Conservation (phyloP, 1,140 invertebrate species). For the Hyphantria cunea region DNA sequence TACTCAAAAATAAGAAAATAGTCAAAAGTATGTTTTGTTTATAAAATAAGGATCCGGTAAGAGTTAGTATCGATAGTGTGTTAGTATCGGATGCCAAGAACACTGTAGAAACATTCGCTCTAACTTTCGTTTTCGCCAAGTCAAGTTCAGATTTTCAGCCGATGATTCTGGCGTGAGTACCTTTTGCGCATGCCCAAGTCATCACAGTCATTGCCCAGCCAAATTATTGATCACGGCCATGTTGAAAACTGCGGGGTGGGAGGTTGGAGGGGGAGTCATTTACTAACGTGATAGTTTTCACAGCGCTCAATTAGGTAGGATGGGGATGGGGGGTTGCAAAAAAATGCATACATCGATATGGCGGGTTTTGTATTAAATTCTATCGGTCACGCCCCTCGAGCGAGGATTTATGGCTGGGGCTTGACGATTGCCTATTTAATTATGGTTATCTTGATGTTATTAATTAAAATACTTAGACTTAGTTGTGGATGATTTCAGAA, state of each 20-base stretch:
- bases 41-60: constrained; percentile 13
- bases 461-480: constrained; percentile 37
- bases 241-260: constrained; percentile 70
- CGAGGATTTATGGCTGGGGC: constrained; percentile 60
- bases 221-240: constrained; percentile 80
- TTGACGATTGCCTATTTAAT: constrained; percentile 59
- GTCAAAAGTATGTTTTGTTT: constrained; percentile 8
- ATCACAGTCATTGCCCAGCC: constrained; percentile 80
- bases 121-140: constrained; percentile 81
- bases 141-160: constrained; percentile 78
- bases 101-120: constrained; percentile 76
- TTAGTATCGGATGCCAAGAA: constrained; percentile 69
- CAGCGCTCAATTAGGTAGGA: constrained; percentile 78
- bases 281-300: constrained; percentile 79
- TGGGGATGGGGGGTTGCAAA: constrained; percentile 51
- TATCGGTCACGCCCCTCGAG: constrained; percentile 61
- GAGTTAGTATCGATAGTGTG: constrained; percentile 15
- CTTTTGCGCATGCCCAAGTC: constrained; percentile 73
- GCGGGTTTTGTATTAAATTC: constrained; percentile 78
- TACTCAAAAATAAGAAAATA: constrained; percentile 1
- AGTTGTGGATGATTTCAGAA: too few relatives aligned
- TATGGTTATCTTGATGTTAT: constrained; percentile 45
- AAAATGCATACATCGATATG: constrained; percentile 78
- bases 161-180: constrained; percentile 60
- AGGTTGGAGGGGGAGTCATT: constrained; percentile 63